Percentiles rank a stretch among this genome's conserved stretches.
These are phyloP conservation scores for Ypsolopha sequella DNA, from an alignment of 2,888 invertebrate genomes.

Conservation along the genomic window DNA sequence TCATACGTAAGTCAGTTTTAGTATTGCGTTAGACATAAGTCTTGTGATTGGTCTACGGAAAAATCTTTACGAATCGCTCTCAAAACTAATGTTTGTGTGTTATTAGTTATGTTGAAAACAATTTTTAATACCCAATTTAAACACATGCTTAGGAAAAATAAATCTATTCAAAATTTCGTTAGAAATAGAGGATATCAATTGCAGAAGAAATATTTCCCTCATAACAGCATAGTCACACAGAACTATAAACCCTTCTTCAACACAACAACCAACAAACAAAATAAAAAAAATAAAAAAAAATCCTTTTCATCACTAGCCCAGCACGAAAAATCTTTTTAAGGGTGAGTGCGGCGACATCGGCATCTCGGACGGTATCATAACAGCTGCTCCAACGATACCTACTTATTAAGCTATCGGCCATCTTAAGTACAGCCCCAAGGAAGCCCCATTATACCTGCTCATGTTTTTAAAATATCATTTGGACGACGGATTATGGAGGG, in stretches of 20 bases:
- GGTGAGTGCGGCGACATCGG: slow-evolving; percentile 57
- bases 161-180: too few species aligned
- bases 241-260: not conserved
- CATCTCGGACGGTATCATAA: slow-evolving; percentile 58
- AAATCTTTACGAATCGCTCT: too few species aligned
- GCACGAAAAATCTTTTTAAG: slow-evolving; percentile 43
- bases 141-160: too few species aligned
- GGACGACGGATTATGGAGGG: slow-evolving; percentile 32
- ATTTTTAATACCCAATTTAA: too few species aligned
- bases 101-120: not conserved
- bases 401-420: slow-evolving; percentile 63
- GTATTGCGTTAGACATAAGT: too few species aligned
- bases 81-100: not conserved
- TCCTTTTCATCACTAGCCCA: slow-evolving; percentile 23
- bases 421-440: slow-evolving; percentile 23
- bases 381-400: slow-evolving; percentile 67
- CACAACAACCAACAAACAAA: not conserved
- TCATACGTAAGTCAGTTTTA: too few species aligned
- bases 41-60: too few species aligned
- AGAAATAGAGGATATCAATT: too few species aligned
- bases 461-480: slow-evolving; percentile 63
- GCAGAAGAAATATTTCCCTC: too few species aligned
- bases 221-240: too few species aligned
- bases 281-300: slow-evolving; percentile 11
- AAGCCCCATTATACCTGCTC: slow-evolving; percentile 41